Evolutionary conservation across 2,113 vertebrate species (phyloP).

Genomic region (Gambusia holbrooki): DNA sequence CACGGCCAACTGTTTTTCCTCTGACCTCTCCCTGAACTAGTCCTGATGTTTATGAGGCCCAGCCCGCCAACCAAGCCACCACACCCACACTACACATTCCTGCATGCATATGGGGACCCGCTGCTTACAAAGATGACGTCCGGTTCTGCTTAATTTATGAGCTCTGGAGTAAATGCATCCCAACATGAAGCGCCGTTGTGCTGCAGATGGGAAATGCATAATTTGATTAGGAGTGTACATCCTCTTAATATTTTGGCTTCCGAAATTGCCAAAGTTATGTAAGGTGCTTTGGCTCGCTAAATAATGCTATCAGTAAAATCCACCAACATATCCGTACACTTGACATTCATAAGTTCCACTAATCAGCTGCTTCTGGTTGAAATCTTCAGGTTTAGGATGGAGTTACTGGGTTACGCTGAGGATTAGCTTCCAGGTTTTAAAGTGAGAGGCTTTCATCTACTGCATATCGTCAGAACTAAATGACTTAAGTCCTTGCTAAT

Average conservation of each 20-base stretch:
- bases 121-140: conserved; percentile 59
- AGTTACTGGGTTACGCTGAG: conserved; percentile 18
- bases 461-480: conserved; percentile 9
- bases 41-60: conserved; percentile 60
- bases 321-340: conserved; percentile 23
- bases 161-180: conserved; percentile 24
- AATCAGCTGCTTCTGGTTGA: conserved; percentile 32
- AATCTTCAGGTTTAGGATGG: conserved; percentile 3
- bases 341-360: conserved; percentile 13
- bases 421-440: conserved; percentile 21
- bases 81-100: conserved; percentile 72
- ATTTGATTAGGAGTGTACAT: conserved; percentile 14
- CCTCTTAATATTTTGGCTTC: conserved; percentile 4
- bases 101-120: conserved; percentile 61
- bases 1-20: conserved; percentile 55
- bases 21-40: conserved; percentile 73
- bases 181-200: conserved; percentile 46
- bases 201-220: conserved; percentile 45
- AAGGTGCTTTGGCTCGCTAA: conserved; percentile 6
- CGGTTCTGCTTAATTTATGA: conserved; percentile 61
- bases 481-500: conserved; percentile 25
- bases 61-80: conserved; percentile 42
- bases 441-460: conserved; percentile 33
- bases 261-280: not conserved
- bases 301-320: conserved; percentile 1